These are phyloP conservation scores for Alosa sapidissima DNA, from an alignment of 2,797 vertebrate species.

Conservation along the genomic window DNA sequence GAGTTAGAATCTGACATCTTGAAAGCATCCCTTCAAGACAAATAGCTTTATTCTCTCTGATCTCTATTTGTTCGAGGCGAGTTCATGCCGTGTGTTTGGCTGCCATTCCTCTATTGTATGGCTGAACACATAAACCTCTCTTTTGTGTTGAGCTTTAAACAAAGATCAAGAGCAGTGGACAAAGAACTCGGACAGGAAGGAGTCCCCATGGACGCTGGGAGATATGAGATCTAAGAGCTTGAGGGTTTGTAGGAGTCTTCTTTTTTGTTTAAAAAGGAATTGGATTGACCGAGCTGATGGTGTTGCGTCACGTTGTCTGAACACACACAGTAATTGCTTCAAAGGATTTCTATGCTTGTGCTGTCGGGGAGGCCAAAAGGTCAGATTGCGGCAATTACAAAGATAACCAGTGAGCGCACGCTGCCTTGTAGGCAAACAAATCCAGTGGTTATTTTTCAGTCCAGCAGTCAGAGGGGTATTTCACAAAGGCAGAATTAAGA, in stretches of 20 bases:
- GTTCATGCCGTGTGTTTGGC: not conserved
- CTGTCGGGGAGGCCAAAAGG: not conserved
- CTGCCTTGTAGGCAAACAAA: not conserved
- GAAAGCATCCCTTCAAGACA: not conserved
- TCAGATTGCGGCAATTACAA: constrained; percentile 16
- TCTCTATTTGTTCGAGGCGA: not conserved
- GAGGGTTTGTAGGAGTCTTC: not conserved
- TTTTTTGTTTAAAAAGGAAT: not conserved
- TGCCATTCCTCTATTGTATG: not conserved
- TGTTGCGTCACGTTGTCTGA: not conserved
- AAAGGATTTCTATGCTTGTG: constrained; percentile 14
- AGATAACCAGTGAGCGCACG: not conserved
- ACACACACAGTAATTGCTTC: constrained; percentile 23
- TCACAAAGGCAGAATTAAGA: too few relatives aligned
- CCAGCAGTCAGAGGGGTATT: too few relatives aligned
- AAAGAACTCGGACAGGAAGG: not conserved
- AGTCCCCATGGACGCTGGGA: not conserved
- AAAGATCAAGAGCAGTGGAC: not conserved
- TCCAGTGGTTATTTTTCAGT: not conserved
- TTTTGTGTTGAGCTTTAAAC: not conserved
- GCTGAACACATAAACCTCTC: not conserved
- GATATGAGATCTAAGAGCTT: not conserved
- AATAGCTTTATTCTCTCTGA: not conserved
- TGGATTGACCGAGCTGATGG: not conserved
- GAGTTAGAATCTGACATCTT: not conserved